Conservation (phyloP, 2,888 invertebrate species). For the Pachycephus smyrnensis region DNA sequence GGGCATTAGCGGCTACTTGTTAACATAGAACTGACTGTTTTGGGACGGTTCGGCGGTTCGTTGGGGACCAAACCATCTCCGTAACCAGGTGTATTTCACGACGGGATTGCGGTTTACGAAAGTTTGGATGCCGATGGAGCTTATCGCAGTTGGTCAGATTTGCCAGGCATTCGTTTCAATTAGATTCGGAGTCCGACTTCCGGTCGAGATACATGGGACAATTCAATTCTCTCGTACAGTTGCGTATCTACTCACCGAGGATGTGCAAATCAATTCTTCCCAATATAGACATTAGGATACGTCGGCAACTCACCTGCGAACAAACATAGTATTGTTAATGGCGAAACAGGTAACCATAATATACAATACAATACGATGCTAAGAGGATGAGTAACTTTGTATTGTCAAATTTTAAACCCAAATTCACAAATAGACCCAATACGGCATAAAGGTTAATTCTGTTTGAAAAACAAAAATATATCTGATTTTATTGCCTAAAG, state of each 20-base stretch:
- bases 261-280: neutral
- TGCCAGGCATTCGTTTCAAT: neutral
- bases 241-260: neutral
- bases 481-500: neutral
- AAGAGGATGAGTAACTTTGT: too few species aligned
- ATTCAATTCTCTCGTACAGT: neutral
- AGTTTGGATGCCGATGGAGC: neutral
- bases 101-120: neutral
- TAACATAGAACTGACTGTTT: neutral
- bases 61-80: neutral
- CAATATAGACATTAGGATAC: neutral
- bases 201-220: neutral
- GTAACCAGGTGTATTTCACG: neutral
- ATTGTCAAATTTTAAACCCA: too few species aligned
- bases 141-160: neutral
- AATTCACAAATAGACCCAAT: neutral
- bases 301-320: slow-evolving; percentile 26
- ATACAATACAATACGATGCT: neutral
- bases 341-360: neutral
- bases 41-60: neutral
- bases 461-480: neutral
- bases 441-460: neutral
- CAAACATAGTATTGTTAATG: slow-evolving; percentile 6
- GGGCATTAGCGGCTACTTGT: neutral
- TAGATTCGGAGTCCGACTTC: neutral